These are phyloP conservation scores for Drymonia ruficornis DNA, from an alignment of 2,888 invertebrate genomes.

Conservation along the genomic window DNA sequence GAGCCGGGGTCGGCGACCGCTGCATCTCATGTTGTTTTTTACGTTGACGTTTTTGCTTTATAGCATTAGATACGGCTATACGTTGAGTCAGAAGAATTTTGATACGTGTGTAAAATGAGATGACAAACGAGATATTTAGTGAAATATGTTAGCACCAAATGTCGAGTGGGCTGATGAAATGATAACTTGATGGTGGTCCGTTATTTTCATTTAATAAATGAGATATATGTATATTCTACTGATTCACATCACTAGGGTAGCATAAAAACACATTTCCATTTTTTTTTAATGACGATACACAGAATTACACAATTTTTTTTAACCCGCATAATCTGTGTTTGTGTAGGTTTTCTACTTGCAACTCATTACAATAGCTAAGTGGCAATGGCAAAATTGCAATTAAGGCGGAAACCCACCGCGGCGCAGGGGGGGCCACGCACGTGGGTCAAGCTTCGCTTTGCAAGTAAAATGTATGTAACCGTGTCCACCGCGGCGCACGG, in stretches of 20 bases:
- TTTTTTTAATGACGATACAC: too few species aligned
- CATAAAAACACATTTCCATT: not conserved
- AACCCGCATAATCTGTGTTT: too few species aligned
- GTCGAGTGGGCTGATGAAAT: slow-evolving; percentile 5
- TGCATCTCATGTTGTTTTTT: slow-evolving; percentile 63
- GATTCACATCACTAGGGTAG: not conserved
- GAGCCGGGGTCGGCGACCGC: slow-evolving; percentile 58
- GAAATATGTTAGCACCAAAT: slow-evolving; percentile 4
- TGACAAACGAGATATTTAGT: slow-evolving; percentile 8
- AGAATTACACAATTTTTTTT: too few species aligned
- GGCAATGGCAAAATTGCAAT: too few species aligned
- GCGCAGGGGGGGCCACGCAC: too few species aligned
- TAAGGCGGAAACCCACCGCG: too few species aligned
- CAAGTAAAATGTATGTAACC: too few species aligned
- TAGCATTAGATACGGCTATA: slow-evolving; percentile 41
- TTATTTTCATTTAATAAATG: not conserved
- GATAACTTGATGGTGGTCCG: not conserved
- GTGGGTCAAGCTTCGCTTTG: too few species aligned
- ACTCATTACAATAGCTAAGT: too few species aligned
- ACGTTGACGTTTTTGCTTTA: slow-evolving; percentile 51
- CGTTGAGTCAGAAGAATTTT: not conserved
- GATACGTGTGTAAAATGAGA: not conserved
- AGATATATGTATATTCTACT: not conserved
- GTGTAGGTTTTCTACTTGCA: too few species aligned
- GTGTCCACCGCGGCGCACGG: too few species aligned